These are phyloP conservation scores for Lasius fuliginosus DNA, from an alignment of 2,888 invertebrate species.

Conservation along the genomic window DNA sequence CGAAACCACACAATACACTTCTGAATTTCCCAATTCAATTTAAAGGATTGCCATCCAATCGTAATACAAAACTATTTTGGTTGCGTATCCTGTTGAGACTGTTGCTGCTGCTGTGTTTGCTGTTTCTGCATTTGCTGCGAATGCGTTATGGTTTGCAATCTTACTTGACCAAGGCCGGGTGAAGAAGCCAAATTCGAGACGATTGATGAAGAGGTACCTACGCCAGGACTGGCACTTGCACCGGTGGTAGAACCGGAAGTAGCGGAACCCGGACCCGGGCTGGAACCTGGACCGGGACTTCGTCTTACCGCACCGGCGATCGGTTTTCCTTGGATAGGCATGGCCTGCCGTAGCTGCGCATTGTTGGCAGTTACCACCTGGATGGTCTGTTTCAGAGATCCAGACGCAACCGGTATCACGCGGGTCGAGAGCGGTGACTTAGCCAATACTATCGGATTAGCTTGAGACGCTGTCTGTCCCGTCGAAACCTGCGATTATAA, in stretches of 20 bases:
- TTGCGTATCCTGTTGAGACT: constrained; percentile 82
- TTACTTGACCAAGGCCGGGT: constrained; percentile 86
- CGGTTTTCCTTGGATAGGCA: constrained; percentile 82
- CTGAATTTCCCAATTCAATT: constrained; percentile 28
- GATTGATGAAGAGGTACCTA: not conserved
- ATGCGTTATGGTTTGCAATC: constrained; percentile 89
- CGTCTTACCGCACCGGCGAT: constrained; percentile 86
- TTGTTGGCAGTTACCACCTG: constrained; percentile 86
- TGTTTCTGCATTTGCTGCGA: constrained; percentile 82
- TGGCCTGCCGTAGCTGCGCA: constrained; percentile 86
- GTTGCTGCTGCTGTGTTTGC: constrained; percentile 80
- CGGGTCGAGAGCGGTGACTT: constrained; percentile 88
- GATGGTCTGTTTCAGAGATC: constrained; percentile 88
- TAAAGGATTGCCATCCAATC: not conserved
- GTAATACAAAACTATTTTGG: constrained; percentile 67
- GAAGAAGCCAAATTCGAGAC: constrained; percentile 19
- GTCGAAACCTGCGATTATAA: constrained; percentile 78
- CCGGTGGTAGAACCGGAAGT: not conserved
- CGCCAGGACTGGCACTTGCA: not conserved
- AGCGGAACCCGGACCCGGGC: not conserved
- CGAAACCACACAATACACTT: not conserved
- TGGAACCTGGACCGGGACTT: constrained; percentile 85
- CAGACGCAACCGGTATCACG: constrained; percentile 89
- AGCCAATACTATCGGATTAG: constrained; percentile 89
- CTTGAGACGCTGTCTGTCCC: constrained; percentile 87